Evolutionary conservation across 2,797 vertebrate species (phyloP), one percentile per base, ranked within the genome.

Genomic region (Cyprinella venusta): DNA sequence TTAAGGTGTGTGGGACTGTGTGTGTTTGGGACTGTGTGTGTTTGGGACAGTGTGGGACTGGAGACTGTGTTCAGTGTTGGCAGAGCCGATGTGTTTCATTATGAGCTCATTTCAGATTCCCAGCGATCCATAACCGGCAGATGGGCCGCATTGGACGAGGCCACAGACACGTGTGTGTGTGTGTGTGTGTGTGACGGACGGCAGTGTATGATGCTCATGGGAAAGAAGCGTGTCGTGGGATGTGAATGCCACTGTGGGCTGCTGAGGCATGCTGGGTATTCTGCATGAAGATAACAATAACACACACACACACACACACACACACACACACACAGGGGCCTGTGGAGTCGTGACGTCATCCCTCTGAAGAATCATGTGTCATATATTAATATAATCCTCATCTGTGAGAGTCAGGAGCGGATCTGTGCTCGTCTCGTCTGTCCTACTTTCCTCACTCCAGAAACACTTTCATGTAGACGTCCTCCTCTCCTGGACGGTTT

Each of bases 211-310:
- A 64, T 88, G 91, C 70, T 91, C 91, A 89, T 95, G 95, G 95
- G 95, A 95, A 94, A 96, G 94, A 95, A 94, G 92, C 93, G 91
- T 92, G 90, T 90, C 90, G 96, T 95, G 91, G 94, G 95, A 95
- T 94, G 94, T 93, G 93, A 95, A 97, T 97, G 96, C 94, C 92
- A 94, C 93, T 85, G 97, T 98, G 95, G 97, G 97, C 91, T 89
- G 94, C 82, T 88, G 76, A 92, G 94, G 94, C 92, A 97, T 94
- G 95, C 92, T 90, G 94, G 94, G 94, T 93, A 96, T 97, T 94
- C 90, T 84, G 84, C 80, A 76, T 64, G 59, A 71, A 79, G 42
- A 79, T 84, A 54, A 87, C 86, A 86, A 84, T 83, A 80, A 10
- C 83, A 40, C 79, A 76, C 83, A 83, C 81, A 38, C 59, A 15